Conservation (phyloP, 2,113 vertebrate genomes). For the Chrysochloris asiatica region DNA sequence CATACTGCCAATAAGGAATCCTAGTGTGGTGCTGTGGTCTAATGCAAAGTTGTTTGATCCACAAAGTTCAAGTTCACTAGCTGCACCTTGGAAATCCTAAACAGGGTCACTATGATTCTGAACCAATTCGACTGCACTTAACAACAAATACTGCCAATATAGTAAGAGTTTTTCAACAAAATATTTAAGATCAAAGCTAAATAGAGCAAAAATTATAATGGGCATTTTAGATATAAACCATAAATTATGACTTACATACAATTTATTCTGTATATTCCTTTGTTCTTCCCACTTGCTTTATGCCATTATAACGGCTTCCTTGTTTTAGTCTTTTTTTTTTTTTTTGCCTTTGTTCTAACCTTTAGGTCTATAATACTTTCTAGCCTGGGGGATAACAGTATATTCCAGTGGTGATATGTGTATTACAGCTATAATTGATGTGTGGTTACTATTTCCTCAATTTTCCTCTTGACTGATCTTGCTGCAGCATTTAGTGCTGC, state of each 20-base stretch:
- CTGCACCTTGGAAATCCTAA: no score
- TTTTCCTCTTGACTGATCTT: background rate
- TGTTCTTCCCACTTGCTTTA: background rate
- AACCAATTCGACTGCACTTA: no score
- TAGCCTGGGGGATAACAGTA: background rate
- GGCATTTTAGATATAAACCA: background rate
- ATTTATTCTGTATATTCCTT: background rate
- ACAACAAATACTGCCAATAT: background rate
- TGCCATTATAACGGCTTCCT: background rate
- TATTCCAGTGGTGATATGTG: background rate
- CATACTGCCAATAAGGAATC: no score
- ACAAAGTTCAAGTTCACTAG: no score
- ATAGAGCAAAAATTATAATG: background rate
- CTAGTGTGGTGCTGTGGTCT: no score
- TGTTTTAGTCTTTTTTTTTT: background rate
- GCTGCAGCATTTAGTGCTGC: background rate
- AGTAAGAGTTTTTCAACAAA: background rate
- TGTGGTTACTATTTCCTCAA: background rate
- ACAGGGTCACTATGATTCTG: no score
- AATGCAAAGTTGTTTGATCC: no score
- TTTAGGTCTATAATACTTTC: background rate
- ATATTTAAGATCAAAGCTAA: background rate
- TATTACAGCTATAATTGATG: background rate
- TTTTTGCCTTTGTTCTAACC: background rate
- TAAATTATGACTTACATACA: background rate